These are phyloP conservation scores for Phymastichus coffea DNA, from an alignment of 1,140 invertebrate genomes.

Conservation along the genomic window DNA sequence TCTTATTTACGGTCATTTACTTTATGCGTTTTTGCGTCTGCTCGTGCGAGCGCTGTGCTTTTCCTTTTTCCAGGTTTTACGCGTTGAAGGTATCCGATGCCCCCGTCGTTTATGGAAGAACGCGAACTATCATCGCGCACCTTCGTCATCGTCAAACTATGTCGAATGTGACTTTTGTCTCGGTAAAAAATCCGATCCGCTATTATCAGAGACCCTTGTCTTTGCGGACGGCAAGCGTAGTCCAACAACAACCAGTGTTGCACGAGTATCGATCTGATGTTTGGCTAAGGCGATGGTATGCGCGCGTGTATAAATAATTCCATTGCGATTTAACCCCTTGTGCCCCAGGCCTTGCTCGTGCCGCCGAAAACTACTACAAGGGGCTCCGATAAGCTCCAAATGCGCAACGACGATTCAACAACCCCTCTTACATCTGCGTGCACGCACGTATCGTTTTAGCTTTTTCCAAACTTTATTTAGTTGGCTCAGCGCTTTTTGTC, in stretches of 20 bases:
- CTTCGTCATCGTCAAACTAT: too few species aligned
- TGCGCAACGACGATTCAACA: constrained; percentile 17
- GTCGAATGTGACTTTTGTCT: too few species aligned
- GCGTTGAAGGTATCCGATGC: too few species aligned
- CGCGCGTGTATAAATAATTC: constrained; percentile 45
- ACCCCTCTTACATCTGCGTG: constrained; percentile 27
- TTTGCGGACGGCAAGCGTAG: too few species aligned
- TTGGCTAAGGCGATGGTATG: background rate
- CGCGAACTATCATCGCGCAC: too few species aligned
- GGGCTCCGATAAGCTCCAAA: constrained; percentile 32
- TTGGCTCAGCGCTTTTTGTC: too few species aligned
- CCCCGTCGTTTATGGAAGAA: too few species aligned
- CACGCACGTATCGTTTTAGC: constrained; percentile 23
- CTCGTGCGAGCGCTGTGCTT: background rate
- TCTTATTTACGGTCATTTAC: constrained; percentile 26
- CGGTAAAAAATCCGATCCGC: too few species aligned
- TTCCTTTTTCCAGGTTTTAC: too few species aligned
- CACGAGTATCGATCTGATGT: constrained; percentile 14
- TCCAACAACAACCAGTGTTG: too few species aligned
- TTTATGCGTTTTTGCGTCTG: constrained; percentile 1
- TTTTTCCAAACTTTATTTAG: too few species aligned
- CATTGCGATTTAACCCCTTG: constrained; percentile 46
- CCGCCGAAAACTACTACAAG: constrained; percentile 19
- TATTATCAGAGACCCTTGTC: too few species aligned
- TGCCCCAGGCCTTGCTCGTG: constrained; percentile 30